Percentiles rank a stretch among this genome's conserved stretches.
Conservation (phyloP, 2,888 invertebrate species). For the Tetramorium bicarinatum region DNA sequence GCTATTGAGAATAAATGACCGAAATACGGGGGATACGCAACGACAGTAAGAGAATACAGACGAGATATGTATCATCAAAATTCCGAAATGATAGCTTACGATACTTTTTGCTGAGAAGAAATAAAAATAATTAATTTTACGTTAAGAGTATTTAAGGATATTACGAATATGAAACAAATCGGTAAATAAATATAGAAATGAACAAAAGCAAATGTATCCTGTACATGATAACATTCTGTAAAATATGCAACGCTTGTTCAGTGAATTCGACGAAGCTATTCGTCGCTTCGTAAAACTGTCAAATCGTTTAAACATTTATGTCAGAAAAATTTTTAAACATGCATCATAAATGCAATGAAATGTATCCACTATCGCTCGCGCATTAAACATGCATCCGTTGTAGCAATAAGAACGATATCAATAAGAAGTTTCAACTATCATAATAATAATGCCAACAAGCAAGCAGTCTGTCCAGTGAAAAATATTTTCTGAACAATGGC, state of each 20-base stretch:
- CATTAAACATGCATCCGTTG: background rate
- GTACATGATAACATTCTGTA: background rate
- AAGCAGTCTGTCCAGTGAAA: background rate
- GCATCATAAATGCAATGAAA: constrained; percentile 31
- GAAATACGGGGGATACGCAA: background rate
- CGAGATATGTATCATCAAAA: constrained; percentile 20
- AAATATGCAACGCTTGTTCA: constrained; percentile 37
- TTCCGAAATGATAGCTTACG: background rate
- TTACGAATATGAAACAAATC: background rate
- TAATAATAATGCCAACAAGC: constrained; percentile 39
- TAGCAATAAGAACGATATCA: background rate
- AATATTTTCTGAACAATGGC: constrained; percentile 13
- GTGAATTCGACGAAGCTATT: constrained; percentile 19
- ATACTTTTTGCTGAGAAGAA: background rate
- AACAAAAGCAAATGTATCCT: background rate
- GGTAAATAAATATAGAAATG: background rate
- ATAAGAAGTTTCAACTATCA: constrained; percentile 11
- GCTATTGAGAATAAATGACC: constrained; percentile 22
- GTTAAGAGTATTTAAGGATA: background rate
- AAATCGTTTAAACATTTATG: constrained; percentile 49
- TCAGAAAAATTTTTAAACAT: constrained; percentile 28
- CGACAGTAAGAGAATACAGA: background rate
- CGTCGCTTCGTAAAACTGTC: constrained; percentile 40
- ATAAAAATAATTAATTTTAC: constrained; percentile 7
- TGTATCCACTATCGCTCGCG: background rate